Conservation (phyloP, 53 echinoderm and acorn worm species). For the Henricia sp. region DNA sequence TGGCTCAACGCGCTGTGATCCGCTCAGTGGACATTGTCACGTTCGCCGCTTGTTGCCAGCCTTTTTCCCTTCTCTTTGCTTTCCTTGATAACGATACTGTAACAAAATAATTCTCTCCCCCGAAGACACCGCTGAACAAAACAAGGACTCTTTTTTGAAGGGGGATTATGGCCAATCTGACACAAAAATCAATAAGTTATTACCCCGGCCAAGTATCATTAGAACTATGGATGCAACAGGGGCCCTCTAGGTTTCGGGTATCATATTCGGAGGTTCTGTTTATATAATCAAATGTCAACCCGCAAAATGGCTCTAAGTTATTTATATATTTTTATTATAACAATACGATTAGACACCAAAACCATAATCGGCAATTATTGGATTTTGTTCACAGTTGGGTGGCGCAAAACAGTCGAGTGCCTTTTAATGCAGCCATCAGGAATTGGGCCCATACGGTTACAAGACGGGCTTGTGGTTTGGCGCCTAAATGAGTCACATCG, state of each 20-base stretch:
- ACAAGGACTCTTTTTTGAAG: slow-evolving; percentile 14
- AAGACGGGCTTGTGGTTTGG: too few species aligned
- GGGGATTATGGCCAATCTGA: slow-evolving; percentile 42
- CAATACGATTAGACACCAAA: slow-evolving; percentile 34
- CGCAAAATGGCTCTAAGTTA: slow-evolving; percentile 28
- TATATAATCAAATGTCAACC: background rate
- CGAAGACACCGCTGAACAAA: slow-evolving; percentile 31
- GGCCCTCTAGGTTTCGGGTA: slow-evolving; percentile 12
- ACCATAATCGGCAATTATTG: too few species aligned
- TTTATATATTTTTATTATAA: slow-evolving; percentile 21
- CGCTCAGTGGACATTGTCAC: slow-evolving; percentile 24
- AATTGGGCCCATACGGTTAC: too few species aligned
- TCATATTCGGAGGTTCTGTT: slow-evolving; percentile 4
- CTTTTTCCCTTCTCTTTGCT: background rate
- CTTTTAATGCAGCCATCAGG: too few species aligned
- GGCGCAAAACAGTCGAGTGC: too few species aligned
- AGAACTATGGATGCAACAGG: background rate
- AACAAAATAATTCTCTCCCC: slow-evolving; percentile 37
- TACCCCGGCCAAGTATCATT: slow-evolving; percentile 17
- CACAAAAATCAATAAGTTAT: slow-evolving; percentile 24
- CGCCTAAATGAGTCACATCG: too few species aligned
- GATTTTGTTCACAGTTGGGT: too few species aligned
- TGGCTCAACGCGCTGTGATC: slow-evolving; percentile 15
- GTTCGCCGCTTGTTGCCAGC: background rate
- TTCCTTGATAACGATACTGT: slow-evolving; percentile 16